A percentile compares a stretch with the other conserved stretches of the same genome.
phyloP scores from a whole-genome alignment of 92 coral and sea anemone genomes.

The Porites divaricata region DNA sequence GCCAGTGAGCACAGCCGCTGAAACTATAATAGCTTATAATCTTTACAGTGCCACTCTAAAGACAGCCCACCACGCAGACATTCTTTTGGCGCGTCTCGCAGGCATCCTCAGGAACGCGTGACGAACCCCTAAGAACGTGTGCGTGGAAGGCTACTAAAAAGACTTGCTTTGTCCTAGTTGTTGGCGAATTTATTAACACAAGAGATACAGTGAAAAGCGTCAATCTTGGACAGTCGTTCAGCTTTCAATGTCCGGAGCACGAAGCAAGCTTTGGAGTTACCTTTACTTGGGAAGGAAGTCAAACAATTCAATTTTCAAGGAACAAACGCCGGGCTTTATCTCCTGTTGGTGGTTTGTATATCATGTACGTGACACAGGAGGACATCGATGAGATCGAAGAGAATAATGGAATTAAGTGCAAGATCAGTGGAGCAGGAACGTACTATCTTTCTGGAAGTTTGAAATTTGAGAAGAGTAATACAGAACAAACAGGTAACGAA shows the following conservation, averaged over 20 bases:
- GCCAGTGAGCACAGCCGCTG: too few species aligned
- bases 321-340: constrained; percentile 21
- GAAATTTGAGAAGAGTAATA: constrained; percentile 11
- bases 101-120: neutral
- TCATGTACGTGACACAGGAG: constrained; percentile 1
- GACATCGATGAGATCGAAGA: constrained; percentile 20
- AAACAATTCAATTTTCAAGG: neutral
- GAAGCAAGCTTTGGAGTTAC: neutral
- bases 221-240: constrained; percentile 29
- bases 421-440: constrained; percentile 1
- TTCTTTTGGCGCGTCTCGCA: too few species aligned
- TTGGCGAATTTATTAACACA: constrained; percentile 3
- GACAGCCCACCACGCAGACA: too few species aligned
- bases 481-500: constrained; percentile 9
- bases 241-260: constrained; percentile 24
- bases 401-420: neutral
- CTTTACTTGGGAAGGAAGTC: constrained; percentile 4
- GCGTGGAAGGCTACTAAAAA: neutral
- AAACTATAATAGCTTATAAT: too few species aligned
- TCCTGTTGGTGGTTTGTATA: constrained; percentile 1
- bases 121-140: neutral
- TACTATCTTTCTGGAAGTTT: constrained; percentile 12
- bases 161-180: neutral
- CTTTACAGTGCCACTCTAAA: too few species aligned
- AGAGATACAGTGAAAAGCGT: neutral